Base-by-base conservation (phyloP, 92 coral and sea anemone species). In the Phenganax stokvisi region DNA sequence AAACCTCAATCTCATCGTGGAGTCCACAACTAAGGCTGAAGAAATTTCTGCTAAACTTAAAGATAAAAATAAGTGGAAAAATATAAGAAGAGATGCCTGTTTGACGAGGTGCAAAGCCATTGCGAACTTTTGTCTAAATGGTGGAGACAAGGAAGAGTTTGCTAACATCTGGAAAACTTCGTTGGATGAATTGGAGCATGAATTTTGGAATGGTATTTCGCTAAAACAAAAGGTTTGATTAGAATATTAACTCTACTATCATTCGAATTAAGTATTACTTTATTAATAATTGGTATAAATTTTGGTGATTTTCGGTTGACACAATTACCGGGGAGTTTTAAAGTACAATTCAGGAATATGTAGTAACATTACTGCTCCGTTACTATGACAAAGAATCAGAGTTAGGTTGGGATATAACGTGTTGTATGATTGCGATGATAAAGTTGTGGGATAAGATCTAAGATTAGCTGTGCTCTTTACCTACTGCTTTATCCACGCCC, bases 211-310 rank as follows among this genome's bases (percentile, higher is more conserved):
- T 68, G 17, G 52, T 37, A 29, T 68, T 68, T 30, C 73, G 30
- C 52, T 10, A 30, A 68, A 20, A 68, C 73, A 68, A 37, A 68
- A 68, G 73, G 73, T 68, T 10, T 68, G 73, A 12, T 30, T 68
- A 12, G 47, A 64, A 12, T 53, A 68, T 30, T 37, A 37, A 37
- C 25, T 20, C 25, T 37, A 5, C 5, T 37, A 37, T 37, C 47
- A 37, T 20, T 20, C 25, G 25, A 20, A 20, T 20, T 20, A 20
- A 20, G 25, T 20, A 20, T 20, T 20, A 20, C 25, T 20, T 20
- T 20, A 20, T 20, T 20, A 20, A 20, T 20, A 20, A 37, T 37
- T 37, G 5, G 47, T 37, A 37, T 37, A 37, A 37, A 37, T 37
- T 37, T 37, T 2, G 5, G 25, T 37, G 47, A 37, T 37, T 5